Percentiles rank a stretch among this genome's conserved stretches.
Evolutionary conservation across 2,797 vertebrate species (phyloP).

Genomic region (Danio choprae): DNA sequence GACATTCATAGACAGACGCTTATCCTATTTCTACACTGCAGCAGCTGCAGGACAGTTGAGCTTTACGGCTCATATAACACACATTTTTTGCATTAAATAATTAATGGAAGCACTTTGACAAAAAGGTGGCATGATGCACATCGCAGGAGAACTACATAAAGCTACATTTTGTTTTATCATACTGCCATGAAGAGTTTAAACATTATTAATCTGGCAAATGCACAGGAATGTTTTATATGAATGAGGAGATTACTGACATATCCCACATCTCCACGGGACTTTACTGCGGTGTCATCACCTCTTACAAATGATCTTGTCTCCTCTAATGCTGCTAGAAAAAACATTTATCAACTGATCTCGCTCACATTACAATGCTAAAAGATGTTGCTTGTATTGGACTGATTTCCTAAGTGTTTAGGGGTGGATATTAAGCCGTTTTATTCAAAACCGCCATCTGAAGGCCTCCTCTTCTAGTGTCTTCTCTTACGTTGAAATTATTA

Average conservation of each 20-base stretch:
- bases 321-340: neutral
- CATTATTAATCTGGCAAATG: constrained; percentile 18
- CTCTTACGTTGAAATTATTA: constrained; percentile 48
- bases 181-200: constrained; percentile 1
- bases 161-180: neutral
- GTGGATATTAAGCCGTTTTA: constrained; percentile 40
- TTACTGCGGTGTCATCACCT: constrained; percentile 48
- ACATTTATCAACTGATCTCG: constrained; percentile 12
- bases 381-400: constrained; percentile 38
- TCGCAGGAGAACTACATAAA: neutral
- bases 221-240: constrained; percentile 34
- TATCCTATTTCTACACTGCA: constrained; percentile 19
- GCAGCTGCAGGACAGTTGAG: constrained; percentile 6
- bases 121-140: neutral
- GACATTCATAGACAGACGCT: neutral
- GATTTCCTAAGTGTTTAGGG: constrained; percentile 51
- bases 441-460: constrained; percentile 50
- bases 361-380: constrained; percentile 26
- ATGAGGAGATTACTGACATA: constrained; percentile 13
- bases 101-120: neutral
- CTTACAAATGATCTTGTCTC: constrained; percentile 37
- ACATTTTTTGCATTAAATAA: constrained; percentile 9
- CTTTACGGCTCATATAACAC: constrained; percentile 8
- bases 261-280: constrained; percentile 28
- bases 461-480: constrained; percentile 40